A percentile compares a stretch with the other conserved stretches of the same genome.
These are phyloP conservation scores for Dioctria rufipes DNA, from an alignment of 2,888 invertebrate species.

Conservation along the genomic window DNA sequence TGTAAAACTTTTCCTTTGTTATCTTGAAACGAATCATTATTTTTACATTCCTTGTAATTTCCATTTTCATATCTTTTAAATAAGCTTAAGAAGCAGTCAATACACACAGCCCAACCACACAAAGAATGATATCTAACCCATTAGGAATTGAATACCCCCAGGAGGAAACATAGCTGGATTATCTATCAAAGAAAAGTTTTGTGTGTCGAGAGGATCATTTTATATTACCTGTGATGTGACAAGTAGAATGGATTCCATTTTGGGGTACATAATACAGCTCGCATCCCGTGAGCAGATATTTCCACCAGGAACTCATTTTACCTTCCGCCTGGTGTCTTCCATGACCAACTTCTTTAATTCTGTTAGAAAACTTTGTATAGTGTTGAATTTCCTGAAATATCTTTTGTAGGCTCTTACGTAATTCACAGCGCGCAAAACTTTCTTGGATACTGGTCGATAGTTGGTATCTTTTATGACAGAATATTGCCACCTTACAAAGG, in stretches of 20 bases:
- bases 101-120: conserved; percentile 7
- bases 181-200: conserved; percentile 42
- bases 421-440: conserved; percentile 31
- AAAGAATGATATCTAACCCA: conserved; percentile 15
- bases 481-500: conserved; percentile 35
- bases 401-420: conserved; percentile 25
- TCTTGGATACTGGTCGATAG: conserved; percentile 22
- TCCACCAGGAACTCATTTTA: conserved; percentile 1
- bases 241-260: conserved; percentile 33
- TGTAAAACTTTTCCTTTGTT: conserved; percentile 22
- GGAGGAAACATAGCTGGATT: conserved; percentile 26
- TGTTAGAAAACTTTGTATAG: conserved; percentile 41
- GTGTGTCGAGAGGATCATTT: conserved; percentile 44
- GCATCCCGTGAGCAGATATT: conserved; percentile 15
- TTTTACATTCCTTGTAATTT: conserved; percentile 19
- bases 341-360: conserved; percentile 40
- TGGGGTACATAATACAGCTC: background rate
- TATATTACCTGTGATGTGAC: conserved; percentile 38
- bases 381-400: conserved; percentile 10
- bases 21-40: conserved; percentile 11
- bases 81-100: conserved; percentile 1
- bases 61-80: conserved; percentile 5
- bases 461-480: conserved; percentile 26
- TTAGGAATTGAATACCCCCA: conserved; percentile 26
- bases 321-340: background rate